These are phyloP conservation scores for Diadema setosum DNA, from an alignment of 35 echinoderm and acorn worm genomes.

Conservation along the genomic window DNA sequence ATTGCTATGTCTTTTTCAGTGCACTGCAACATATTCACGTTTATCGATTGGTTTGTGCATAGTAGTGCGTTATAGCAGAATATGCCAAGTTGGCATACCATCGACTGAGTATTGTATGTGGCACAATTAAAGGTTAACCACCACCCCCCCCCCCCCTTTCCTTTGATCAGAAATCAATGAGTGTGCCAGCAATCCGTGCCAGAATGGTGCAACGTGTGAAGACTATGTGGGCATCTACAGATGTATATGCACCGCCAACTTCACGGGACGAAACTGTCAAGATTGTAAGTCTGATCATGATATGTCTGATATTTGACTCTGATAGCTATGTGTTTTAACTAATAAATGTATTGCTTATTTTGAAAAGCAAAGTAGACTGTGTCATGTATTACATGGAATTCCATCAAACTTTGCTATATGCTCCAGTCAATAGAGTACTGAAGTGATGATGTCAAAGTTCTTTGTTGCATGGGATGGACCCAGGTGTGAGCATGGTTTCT, in stretches of 20 bases:
- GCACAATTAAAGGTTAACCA: too few species aligned
- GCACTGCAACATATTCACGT: too few species aligned
- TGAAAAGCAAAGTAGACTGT: not conserved
- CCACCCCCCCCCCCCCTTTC: too few species aligned
- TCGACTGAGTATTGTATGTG: too few species aligned
- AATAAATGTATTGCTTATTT: not conserved
- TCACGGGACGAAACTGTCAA: slow-evolving; percentile 15
- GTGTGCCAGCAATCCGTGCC: slow-evolving; percentile 68
- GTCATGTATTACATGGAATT: not conserved
- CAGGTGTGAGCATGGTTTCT: too few species aligned
- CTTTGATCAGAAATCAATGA: slow-evolving; percentile 22
- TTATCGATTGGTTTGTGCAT: too few species aligned
- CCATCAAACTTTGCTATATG: not conserved
- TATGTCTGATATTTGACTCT: not conserved
- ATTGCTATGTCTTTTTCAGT: too few species aligned
- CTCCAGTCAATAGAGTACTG: not conserved
- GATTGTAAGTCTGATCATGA: slow-evolving; percentile 14
- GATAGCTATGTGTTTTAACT: not conserved
- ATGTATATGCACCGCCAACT: slow-evolving; percentile 14
- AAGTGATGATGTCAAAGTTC: too few species aligned
- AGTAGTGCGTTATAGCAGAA: too few species aligned
- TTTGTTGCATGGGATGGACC: not conserved
- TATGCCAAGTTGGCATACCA: too few species aligned
- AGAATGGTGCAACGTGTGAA: slow-evolving; percentile 73
- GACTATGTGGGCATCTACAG: slow-evolving; percentile 15